A percentile compares a stretch with the other conserved stretches of the same genome.
phyloP scores from a whole-genome alignment of 2,888 invertebrate species.

The Lamproptera curius region DNA sequence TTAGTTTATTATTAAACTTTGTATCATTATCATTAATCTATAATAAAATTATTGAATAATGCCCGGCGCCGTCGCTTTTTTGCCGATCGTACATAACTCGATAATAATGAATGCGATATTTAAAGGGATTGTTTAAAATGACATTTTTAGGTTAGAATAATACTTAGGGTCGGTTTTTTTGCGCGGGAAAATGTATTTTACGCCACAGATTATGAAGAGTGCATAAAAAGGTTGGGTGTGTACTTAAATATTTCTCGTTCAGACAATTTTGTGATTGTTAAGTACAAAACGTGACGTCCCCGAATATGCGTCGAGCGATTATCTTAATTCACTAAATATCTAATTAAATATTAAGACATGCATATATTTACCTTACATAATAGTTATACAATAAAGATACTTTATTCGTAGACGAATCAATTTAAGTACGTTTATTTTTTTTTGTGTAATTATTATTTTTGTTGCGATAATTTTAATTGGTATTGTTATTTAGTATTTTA shows the following conservation, averaged over 20 bases:
- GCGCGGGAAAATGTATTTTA: background rate
- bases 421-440: conserved; percentile 53
- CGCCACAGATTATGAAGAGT: background rate
- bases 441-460: too few relatives aligned
- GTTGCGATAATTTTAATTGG: conserved; percentile 66
- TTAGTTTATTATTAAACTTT: too few relatives aligned
- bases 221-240: background rate
- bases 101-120: background rate
- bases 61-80: background rate
- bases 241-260: background rate
- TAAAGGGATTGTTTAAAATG: conserved; percentile 1
- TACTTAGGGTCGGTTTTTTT: background rate
- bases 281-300: conserved; percentile 9
- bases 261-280: background rate
- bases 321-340: conserved; percentile 46
- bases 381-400: conserved; percentile 38
- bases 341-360: conserved; percentile 48
- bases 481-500: conserved; percentile 77
- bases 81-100: background rate
- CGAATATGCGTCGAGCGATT: conserved; percentile 25
- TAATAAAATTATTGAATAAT: too few relatives aligned
- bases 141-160: conserved; percentile 1
- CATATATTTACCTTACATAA: conserved; percentile 31
- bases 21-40: too few relatives aligned
- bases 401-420: conserved; percentile 60